A percentile compares a stretch with the other conserved stretches of the same genome.
Evolutionary conservation across 2,797 vertebrate species (phyloP).

Genomic region (Natrix natrix): DNA sequence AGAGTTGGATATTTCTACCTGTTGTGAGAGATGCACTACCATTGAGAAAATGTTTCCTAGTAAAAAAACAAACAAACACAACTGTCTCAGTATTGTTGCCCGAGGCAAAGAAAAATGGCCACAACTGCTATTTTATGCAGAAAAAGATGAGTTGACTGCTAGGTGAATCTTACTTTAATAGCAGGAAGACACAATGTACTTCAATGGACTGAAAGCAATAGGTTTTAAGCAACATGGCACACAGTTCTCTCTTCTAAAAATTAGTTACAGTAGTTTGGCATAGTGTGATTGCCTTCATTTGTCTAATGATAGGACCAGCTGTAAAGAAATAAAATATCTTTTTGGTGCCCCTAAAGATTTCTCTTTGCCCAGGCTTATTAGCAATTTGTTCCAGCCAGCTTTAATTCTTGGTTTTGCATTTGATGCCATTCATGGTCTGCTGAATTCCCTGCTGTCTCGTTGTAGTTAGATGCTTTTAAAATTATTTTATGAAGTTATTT

Average conservation of each 20-base stretch:
- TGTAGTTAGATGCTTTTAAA: neutral
- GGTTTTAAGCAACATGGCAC: neutral
- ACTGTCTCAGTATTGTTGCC: neutral
- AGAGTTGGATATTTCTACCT: neutral
- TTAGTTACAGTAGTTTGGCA: neutral
- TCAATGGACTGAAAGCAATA: neutral
- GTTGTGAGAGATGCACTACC: neutral
- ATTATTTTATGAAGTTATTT: neutral
- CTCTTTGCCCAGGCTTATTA: neutral
- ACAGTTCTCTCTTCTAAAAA: neutral
- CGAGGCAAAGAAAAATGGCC: neutral
- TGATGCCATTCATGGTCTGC: neutral
- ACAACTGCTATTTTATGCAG: neutral
- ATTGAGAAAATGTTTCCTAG: neutral
- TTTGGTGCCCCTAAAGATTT: neutral
- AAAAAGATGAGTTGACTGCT: neutral
- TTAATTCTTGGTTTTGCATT: neutral
- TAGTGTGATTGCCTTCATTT: neutral
- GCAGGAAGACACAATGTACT: neutral
- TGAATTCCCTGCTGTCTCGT: neutral
- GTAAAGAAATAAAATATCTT: neutral
- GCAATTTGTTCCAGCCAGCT: too few species aligned
- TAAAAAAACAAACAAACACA: neutral
- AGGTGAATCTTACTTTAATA: neutral
- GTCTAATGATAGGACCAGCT: neutral